These are phyloP conservation scores for Dromococcyx pavoninus DNA, from an alignment of 2,797 vertebrate species.

Conservation along the genomic window DNA sequence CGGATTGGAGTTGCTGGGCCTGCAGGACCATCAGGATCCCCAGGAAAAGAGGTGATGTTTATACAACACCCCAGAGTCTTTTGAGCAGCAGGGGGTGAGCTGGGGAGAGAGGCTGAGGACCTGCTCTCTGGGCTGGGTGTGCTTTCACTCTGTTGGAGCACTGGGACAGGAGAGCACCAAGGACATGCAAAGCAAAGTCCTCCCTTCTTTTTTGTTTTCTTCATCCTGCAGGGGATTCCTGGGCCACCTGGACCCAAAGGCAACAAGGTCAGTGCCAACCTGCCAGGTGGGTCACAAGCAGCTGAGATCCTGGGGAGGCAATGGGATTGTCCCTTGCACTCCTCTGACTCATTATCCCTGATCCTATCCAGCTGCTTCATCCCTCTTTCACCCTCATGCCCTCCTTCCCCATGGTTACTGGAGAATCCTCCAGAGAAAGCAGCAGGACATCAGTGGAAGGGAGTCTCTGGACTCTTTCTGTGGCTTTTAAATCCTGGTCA, in stretches of 20 bases:
- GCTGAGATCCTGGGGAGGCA: not conserved
- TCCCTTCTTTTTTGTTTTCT: not conserved
- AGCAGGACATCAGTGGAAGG: not conserved
- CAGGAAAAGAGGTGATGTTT: constrained; percentile 77
- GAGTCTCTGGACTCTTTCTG: not conserved
- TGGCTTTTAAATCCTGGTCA: not conserved
- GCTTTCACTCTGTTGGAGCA: not conserved
- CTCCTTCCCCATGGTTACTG: not conserved
- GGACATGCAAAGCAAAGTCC: not conserved
- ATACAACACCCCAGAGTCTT: not conserved
- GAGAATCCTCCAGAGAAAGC: not conserved
- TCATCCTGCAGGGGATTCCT: constrained; percentile 73
- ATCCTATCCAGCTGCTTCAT: not conserved
- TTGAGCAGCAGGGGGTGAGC: not conserved
- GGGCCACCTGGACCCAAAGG: constrained; percentile 82
- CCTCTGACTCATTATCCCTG: not conserved
- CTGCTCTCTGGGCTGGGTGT: not conserved
- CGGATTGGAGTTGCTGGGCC: constrained; percentile 81
- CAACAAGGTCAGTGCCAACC: constrained; percentile 77
- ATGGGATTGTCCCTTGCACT: not conserved
- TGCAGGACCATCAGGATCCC: constrained; percentile 73
- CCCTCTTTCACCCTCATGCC: not conserved
- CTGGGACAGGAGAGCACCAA: not conserved
- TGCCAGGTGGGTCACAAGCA: not conserved
- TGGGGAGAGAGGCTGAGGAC: not conserved